Conservation (phyloP, 64 coral and sea anemone species). For the Actinia equina region DNA sequence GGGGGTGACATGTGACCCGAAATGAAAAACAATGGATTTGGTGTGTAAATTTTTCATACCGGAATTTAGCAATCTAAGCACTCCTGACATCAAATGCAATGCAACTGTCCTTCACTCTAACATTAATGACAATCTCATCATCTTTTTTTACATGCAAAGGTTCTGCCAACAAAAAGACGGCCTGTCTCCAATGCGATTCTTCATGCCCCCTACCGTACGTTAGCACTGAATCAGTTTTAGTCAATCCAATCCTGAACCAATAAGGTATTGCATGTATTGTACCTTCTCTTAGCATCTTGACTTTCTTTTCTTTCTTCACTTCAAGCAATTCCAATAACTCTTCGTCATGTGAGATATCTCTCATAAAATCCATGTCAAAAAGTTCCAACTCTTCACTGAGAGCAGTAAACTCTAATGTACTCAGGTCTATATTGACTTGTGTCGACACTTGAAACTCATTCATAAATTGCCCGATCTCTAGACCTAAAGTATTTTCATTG, state of each 20-base stretch:
- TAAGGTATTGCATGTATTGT: conserved; percentile 82
- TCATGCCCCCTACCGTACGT: conserved; percentile 52
- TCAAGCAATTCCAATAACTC: conserved; percentile 61
- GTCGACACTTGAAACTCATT: conserved; percentile 91
- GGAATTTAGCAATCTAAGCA: background rate
- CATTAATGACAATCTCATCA: conserved; percentile 58
- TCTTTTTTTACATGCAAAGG: conserved; percentile 50
- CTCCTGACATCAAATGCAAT: conserved; percentile 42
- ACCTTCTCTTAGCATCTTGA: conserved; percentile 55
- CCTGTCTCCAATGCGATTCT: conserved; percentile 89
- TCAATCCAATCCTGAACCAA: conserved; percentile 73
- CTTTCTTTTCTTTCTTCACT: conserved; percentile 36
- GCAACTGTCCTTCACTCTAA: conserved; percentile 73
- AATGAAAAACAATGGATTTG: too few species aligned
- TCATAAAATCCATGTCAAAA: conserved; percentile 62
- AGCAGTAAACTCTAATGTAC: conserved; percentile 37
- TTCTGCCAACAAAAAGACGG: conserved; percentile 59
- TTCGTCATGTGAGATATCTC: conserved; percentile 42
- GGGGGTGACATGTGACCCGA: too few species aligned
- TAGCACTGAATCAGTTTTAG: conserved; percentile 31
- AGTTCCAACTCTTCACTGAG: conserved; percentile 52
- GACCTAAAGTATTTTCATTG: conserved; percentile 68
- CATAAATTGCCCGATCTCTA: conserved; percentile 77
- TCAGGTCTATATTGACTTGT: conserved; percentile 78
- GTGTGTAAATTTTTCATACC: background rate